A percentile compares a stretch with the other conserved stretches of the same genome.
Evolutionary conservation across 2,797 vertebrate genomes (phyloP).

Genomic region (Darevskia nairensis): DNA sequence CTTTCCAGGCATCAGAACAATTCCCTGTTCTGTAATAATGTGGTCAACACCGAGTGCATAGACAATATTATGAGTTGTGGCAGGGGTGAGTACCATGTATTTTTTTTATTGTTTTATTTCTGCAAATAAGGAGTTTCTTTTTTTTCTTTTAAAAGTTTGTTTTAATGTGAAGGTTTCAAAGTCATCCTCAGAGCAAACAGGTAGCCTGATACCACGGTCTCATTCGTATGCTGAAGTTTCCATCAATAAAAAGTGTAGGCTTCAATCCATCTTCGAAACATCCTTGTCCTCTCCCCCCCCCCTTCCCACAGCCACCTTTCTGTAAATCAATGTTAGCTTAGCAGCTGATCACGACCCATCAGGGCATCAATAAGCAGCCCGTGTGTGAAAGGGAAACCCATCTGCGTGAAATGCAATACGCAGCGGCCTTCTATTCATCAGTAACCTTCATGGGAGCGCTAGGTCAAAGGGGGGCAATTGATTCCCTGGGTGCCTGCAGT

Average conservation of each 20-base stretch:
- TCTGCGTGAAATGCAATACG: fast-evolving
- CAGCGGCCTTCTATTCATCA: background rate
- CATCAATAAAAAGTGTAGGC: fast-evolving
- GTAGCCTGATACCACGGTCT: background rate
- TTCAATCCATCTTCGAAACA: background rate
- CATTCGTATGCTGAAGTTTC: background rate
- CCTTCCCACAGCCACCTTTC: background rate
- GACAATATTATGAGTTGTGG: no score
- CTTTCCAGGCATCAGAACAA: constrained; percentile 23
- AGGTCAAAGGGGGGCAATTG: background rate
- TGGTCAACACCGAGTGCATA: constrained; percentile 18
- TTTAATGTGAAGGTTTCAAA: constrained; percentile 36
- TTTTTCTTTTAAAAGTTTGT: constrained; percentile 30
- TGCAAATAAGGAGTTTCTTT: constrained; percentile 49
- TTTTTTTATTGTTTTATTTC: background rate
- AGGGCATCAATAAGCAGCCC: fast-evolving
- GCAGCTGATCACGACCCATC: background rate
- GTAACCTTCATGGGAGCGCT: background rate
- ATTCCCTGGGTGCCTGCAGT: background rate
- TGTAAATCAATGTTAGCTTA: background rate
- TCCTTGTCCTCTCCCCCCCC: background rate
- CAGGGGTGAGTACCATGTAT: no score
- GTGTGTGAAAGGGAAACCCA: background rate
- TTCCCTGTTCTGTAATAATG: constrained; percentile 56
- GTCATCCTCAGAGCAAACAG: background rate